These are phyloP conservation scores for Dascillus cervinus DNA, from an alignment of 2,888 invertebrate genomes.

Conservation along the genomic window DNA sequence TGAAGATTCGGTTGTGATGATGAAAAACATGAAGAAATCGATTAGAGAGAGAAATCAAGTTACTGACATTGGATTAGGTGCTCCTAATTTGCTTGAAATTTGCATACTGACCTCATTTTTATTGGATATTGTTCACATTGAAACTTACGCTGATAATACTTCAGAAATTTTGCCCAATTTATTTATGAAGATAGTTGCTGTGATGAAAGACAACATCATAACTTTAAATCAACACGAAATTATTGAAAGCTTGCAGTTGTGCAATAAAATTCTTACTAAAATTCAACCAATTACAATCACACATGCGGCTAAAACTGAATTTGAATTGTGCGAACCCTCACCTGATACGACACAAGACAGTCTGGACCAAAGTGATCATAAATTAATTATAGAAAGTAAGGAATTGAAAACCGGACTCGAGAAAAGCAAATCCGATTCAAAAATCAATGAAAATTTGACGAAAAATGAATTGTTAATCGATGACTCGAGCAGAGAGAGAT, in stretches of 20 bases:
- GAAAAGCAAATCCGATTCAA: slow-evolving; percentile 62
- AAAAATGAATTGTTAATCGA: slow-evolving; percentile 40
- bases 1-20: slow-evolving; percentile 40
- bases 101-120: slow-evolving; percentile 67
- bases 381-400: slow-evolving; percentile 11
- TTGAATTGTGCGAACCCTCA: too few species aligned
- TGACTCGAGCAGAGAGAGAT: slow-evolving; percentile 35
- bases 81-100: slow-evolving; percentile 59
- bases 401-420: slow-evolving; percentile 40
- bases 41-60: slow-evolving; percentile 29
- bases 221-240: slow-evolving; percentile 54
- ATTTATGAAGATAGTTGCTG: slow-evolving; percentile 57
- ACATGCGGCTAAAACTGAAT: slow-evolving; percentile 7
- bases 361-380: slow-evolving; percentile 3
- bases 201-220: slow-evolving; percentile 51
- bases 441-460: slow-evolving; percentile 45
- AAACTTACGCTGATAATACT: slow-evolving; percentile 69
- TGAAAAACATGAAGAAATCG: slow-evolving; percentile 28
- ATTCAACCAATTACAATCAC: slow-evolving; percentile 59
- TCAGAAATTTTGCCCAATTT: slow-evolving; percentile 72
- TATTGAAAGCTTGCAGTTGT: slow-evolving; percentile 56
- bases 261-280: slow-evolving; percentile 65
- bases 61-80: slow-evolving; percentile 54
- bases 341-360: background rate
- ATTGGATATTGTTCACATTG: slow-evolving; percentile 65